Conservation (phyloP, 2,888 invertebrate genomes). For the Acanthococcus lagerstroemiae region DNA sequence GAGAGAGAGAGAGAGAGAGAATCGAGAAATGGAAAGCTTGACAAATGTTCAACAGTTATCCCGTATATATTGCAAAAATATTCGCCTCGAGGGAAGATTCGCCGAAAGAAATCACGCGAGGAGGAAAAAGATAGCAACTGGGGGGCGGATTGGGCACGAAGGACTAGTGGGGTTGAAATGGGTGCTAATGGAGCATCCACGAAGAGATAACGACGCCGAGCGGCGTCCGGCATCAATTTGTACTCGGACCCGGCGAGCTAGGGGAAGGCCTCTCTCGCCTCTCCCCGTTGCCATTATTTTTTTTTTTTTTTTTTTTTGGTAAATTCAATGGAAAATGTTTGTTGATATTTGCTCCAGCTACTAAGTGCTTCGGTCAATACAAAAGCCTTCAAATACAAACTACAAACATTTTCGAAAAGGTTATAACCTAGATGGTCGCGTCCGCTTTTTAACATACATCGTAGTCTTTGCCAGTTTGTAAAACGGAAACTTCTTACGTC, state of each 20-base stretch:
- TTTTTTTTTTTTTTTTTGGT: not conserved
- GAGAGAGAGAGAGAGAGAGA: not conserved
- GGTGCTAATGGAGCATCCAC: conserved; percentile 29
- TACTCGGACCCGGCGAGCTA: conserved; percentile 7
- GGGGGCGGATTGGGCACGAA: not conserved
- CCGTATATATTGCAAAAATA: conserved; percentile 30
- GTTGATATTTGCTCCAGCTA: conserved; percentile 26
- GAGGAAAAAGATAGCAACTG: conserved; percentile 1
- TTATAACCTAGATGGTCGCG: not conserved
- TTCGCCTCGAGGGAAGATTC: conserved; percentile 24
- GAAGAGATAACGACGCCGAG: conserved; percentile 28
- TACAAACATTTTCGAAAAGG: conserved; percentile 21
- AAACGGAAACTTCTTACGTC: conserved; percentile 11
- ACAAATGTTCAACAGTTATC: conserved; percentile 31
- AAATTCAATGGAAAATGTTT: conserved; percentile 26
- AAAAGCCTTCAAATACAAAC: conserved; percentile 30
- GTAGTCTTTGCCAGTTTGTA: not conserved
- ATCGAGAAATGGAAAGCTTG: conserved; percentile 26
- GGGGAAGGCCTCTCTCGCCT: not conserved
- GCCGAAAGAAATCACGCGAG: not conserved
- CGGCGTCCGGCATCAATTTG: conserved; percentile 31
- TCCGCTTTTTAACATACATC: too few relatives aligned
- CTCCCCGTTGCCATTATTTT: not conserved
- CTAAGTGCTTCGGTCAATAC: conserved; percentile 31
- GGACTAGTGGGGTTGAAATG: conserved; percentile 20